Base-by-base conservation (phyloP, 2,797 vertebrate genomes). In the Meriones psammophilus region DNA sequence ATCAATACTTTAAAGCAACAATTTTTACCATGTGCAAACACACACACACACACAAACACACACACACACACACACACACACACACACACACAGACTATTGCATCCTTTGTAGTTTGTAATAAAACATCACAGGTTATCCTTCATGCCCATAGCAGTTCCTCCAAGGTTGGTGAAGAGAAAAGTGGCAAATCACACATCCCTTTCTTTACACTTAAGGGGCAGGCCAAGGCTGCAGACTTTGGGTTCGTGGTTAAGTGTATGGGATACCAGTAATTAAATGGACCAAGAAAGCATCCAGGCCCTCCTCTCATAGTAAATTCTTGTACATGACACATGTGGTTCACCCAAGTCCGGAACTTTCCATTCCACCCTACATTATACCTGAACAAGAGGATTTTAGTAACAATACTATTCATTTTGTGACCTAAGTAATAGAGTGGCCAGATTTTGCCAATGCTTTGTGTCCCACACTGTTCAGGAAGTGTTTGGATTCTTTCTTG, bases 361-460 rank as follows among this genome's bases (percentile, higher is more conserved):
- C 42, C 46, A 56, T 71, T 54, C 79, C 7, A 28, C 30, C 69
- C 42, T 66, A 73, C 80, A 80, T 46, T 60, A 24, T 74, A 86
- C 83, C 9, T 36, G 33, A 36, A 5, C 50, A 39, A 89, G 74
- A 50, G 50, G 7, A 42, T 46, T 54, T 84, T 85, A 17, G 24
- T 30, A n/a, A n/a, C 1, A 50, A 33, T 33, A 1, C 10, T 69
- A 3, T 30, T 62, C 4, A 30, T 76, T 92, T 73, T 33, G 3
- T 28, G 71, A 62, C 1, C 22, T 26, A 24, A 24, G n/a, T 0
- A n/a, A 42, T 5, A 12, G 8, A 0, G 0, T 0, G 3, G 8
- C 1, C 56, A 80, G 84, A 24, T 58, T 39, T 12, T 18, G 5
- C 62, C 15, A 60, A 3, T 22, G 18, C 46, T 30, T n/a, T 66